These are phyloP conservation scores for Napeogenes inachia DNA, from an alignment of 2,888 invertebrate genomes.

Conservation along the genomic window DNA sequence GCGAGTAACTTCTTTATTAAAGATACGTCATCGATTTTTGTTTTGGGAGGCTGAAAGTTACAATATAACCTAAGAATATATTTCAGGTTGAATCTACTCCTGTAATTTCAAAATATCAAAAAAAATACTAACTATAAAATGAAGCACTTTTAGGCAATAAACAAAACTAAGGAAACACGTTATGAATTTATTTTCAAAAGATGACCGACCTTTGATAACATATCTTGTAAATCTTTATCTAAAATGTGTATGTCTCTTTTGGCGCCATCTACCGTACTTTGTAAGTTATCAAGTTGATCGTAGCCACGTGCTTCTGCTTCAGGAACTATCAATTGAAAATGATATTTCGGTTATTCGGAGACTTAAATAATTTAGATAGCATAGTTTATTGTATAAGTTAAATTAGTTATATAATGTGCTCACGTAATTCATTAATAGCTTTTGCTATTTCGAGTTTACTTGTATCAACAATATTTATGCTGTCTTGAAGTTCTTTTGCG, in stretches of 20 bases:
- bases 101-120: no score
- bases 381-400: not conserved
- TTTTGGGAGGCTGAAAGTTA: constrained; percentile 4
- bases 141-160: not conserved
- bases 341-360: not conserved
- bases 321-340: not conserved
- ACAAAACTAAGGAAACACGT: no score
- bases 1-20: constrained; percentile 30
- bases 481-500: constrained; percentile 8
- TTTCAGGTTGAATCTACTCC: not conserved
- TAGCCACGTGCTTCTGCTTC: not conserved
- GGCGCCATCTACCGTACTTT: not conserved
- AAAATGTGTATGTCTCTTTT: not conserved
- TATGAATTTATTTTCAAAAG: not conserved
- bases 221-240: not conserved
- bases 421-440: not conserved
- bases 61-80: not conserved
- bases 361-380: not conserved
- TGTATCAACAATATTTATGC: constrained; percentile 6
- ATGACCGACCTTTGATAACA: not conserved
- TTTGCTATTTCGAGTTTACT: constrained; percentile 10
- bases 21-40: not conserved
- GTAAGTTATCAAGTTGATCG: not conserved
- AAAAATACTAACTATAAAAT: not conserved
- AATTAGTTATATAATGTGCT: not conserved